Conservation (phyloP, 2,888 invertebrate species). For the Patella ulyssiponensis region DNA sequence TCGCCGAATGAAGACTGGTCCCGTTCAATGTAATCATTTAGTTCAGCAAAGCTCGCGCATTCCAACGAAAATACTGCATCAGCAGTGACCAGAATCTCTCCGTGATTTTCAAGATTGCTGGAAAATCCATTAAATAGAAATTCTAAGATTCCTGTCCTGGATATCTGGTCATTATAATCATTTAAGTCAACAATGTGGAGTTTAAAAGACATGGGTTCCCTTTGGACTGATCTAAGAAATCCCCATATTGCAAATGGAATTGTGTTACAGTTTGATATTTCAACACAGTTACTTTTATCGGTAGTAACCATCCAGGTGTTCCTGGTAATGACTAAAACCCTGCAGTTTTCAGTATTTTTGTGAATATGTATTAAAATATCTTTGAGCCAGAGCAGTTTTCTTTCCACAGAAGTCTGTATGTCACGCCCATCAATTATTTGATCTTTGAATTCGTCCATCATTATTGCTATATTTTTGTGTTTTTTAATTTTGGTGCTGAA, state of each 20-base stretch:
- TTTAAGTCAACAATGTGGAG: background rate
- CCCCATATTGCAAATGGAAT: background rate
- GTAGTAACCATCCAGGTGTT: background rate
- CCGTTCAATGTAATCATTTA: too few relatives aligned
- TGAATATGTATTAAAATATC: background rate
- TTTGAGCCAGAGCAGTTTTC: background rate
- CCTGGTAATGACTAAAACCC: background rate
- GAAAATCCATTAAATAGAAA: too few relatives aligned
- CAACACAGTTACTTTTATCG: background rate
- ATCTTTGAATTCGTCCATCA: background rate
- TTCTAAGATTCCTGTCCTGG: too few relatives aligned
- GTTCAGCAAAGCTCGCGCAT: too few relatives aligned
- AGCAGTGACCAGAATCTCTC: too few relatives aligned
- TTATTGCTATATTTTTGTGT: background rate
- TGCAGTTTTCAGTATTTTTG: background rate
- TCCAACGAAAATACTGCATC: too few relatives aligned
- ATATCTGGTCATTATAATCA: background rate
- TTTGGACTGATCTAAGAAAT: background rate
- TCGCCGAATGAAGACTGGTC: too few relatives aligned
- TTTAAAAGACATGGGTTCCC: background rate
- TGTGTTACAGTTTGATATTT: background rate
- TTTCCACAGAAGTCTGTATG: background rate
- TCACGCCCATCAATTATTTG: background rate
- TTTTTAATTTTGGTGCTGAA: background rate
- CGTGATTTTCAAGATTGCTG: too few relatives aligned